Evolutionary conservation across 2,888 invertebrate genomes (phyloP).

Genomic region (Agrochola lychnidis): DNA sequence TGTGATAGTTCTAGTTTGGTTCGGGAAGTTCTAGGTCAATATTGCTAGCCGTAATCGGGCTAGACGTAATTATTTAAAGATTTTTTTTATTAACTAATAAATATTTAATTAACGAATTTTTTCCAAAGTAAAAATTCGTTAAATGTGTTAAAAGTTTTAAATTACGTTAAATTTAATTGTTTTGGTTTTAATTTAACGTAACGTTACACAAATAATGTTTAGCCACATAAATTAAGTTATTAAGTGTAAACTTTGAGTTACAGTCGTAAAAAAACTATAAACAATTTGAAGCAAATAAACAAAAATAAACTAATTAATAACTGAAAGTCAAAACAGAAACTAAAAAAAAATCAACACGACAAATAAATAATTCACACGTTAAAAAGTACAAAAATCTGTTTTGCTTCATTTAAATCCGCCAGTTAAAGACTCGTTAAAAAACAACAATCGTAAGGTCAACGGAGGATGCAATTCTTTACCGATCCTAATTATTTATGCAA

Average conservation of each 20-base stretch:
- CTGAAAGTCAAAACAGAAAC: not conserved
- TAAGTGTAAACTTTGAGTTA: not conserved
- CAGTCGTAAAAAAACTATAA: not conserved
- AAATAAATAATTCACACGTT: conserved; percentile 5
- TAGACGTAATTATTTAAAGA: not conserved
- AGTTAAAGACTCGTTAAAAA: conserved; percentile 41
- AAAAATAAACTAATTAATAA: not conserved
- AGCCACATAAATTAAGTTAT: not conserved
- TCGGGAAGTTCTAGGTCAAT: conserved; percentile 65
- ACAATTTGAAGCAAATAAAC: not conserved
- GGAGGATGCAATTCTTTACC: conserved; percentile 72
- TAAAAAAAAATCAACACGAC: not conserved
- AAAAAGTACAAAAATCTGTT: conserved; percentile 44
- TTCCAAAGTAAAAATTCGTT: not conserved
- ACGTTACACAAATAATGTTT: not conserved
- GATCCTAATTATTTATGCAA: conserved; percentile 86
- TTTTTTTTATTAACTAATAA: not conserved
- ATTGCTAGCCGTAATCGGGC: conserved; percentile 10
- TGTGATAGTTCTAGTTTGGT: conserved; percentile 41
- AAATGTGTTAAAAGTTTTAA: not conserved
- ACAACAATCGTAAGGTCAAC: conserved; percentile 69
- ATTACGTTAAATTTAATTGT: not conserved
- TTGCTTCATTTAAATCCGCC: conserved; percentile 27
- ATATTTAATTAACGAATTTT: not conserved
- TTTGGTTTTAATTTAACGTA: not conserved